phyloP scores from a whole-genome alignment of 2,113 vertebrate species.

The Petromus typicus region DNA sequence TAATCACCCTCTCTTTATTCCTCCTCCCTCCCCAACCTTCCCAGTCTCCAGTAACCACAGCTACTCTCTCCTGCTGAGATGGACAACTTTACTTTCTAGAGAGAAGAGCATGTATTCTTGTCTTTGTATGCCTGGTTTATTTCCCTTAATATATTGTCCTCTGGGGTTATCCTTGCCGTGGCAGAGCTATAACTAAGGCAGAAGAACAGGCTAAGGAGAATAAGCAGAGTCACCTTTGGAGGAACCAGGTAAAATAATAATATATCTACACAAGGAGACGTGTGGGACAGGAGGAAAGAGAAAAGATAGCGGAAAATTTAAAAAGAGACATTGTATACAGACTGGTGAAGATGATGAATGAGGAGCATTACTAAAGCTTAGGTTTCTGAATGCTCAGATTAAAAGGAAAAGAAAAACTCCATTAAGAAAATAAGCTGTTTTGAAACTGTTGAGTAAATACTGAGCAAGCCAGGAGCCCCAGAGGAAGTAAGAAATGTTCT shows the following conservation, averaged over 20 bases:
- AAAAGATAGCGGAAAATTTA: not conserved
- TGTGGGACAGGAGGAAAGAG: not conserved
- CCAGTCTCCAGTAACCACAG: not conserved
- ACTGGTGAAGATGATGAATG: not conserved
- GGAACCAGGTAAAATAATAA: not conserved
- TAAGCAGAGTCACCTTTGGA: not conserved
- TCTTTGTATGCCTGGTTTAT: not conserved
- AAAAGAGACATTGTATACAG: not conserved
- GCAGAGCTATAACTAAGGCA: not conserved
- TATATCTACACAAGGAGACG: not conserved
- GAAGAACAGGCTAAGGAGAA: not conserved
- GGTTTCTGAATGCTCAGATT: not conserved
- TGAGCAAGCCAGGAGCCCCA: not conserved
- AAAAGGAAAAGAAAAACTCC: constrained; percentile 5
- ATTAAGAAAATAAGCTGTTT: not conserved
- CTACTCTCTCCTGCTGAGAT: not conserved
- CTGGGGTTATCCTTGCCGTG: not conserved
- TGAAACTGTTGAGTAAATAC: not conserved
- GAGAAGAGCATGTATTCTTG: not conserved
- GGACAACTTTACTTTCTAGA: not conserved
- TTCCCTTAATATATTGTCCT: not conserved
- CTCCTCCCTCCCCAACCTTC: not conserved
- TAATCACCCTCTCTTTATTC: not conserved
- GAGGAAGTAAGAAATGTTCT: not conserved
- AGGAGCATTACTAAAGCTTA: not conserved